Conservation (phyloP, 2,797 vertebrate species). For the Aulostomus chinensis region DNA sequence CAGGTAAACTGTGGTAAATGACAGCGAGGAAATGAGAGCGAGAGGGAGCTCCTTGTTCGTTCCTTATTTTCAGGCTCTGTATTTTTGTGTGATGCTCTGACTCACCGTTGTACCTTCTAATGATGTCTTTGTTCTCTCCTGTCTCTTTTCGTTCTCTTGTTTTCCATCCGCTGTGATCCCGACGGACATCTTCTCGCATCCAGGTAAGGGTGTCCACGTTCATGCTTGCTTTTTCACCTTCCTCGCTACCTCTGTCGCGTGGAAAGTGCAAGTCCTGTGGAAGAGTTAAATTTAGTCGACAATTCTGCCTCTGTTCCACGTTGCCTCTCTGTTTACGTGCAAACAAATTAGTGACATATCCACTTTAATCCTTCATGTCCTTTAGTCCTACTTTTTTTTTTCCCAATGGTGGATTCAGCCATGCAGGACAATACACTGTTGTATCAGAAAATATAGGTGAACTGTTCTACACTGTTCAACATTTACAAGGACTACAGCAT, state of each 20-base stretch:
- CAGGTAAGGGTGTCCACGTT: conserved; percentile 42
- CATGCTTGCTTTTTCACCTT: not conserved
- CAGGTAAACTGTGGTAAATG: conserved; percentile 6
- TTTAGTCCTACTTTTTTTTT: not conserved
- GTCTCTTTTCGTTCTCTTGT: conserved; percentile 22
- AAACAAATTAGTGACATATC: not conserved
- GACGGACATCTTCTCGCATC: conserved; percentile 12
- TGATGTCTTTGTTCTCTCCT: conserved; percentile 20
- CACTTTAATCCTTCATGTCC: not conserved
- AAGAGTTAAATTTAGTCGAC: not conserved
- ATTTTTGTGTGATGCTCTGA: conserved; percentile 10
- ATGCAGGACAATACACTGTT: too few species aligned
- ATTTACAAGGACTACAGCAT: too few species aligned
- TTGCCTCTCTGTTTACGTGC: not conserved
- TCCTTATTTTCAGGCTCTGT: not conserved
- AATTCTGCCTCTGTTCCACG: not conserved
- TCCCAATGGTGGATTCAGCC: too few species aligned
- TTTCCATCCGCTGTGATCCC: conserved; percentile 11
- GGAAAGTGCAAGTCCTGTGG: too few species aligned
- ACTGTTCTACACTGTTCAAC: too few species aligned
- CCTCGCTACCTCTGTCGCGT: not conserved
- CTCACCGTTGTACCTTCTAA: conserved; percentile 23
- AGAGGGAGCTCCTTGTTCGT: not conserved
- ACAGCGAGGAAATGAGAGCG: not conserved
- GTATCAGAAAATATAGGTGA: too few species aligned